Base-by-base conservation (phyloP, 2,888 invertebrate species). In the Volucella inflata region DNA sequence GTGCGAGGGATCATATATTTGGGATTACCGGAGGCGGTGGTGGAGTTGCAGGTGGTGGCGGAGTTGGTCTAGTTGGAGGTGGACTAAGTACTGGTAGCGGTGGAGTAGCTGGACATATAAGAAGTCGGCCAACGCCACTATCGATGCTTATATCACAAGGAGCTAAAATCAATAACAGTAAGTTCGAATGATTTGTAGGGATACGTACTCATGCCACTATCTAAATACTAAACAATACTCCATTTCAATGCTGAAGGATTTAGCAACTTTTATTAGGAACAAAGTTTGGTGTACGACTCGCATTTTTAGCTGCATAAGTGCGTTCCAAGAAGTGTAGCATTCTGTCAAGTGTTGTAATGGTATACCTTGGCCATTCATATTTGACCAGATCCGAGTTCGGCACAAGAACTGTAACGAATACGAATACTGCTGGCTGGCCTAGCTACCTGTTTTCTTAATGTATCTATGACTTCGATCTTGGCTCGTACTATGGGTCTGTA, bases 91-190 rank as follows among this genome's bases (percentile, higher is more conserved):
- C 72, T 8, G 84, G 81, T 59, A 83, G 74, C 67, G 65, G 81
- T 67, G 87, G 65, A 68, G 88, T 68, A 77, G 87, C 76, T 84
- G 74, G 70, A 11, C 89, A 89, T 87, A 88, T 89, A 83, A 88
- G 90, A 85, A 89, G 89, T 78, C 93, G 93, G 36, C 94, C 94
- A 30, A 94, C 95, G 53, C 96, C 96, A 0, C 91, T 97, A 59
- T 96, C 95, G 88, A 95, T 97, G 95, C 94, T 97, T 87, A 96
- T 97, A 89, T 96, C 97, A 12, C 95, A 96, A 90, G 95, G 95
- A 89, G 95, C 95, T 87, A 95, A 95, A 90, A 93, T 96, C 81
- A 95, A 95, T 89, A 95, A 95, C 91, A 95, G 97, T 97, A 91
- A 95, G 96, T 95, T 89, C 3, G 9, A 21, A 4, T 2, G 21